These are phyloP conservation scores for Drosophila siamana DNA, from an alignment of 2,888 invertebrate species.

Conservation along the genomic window DNA sequence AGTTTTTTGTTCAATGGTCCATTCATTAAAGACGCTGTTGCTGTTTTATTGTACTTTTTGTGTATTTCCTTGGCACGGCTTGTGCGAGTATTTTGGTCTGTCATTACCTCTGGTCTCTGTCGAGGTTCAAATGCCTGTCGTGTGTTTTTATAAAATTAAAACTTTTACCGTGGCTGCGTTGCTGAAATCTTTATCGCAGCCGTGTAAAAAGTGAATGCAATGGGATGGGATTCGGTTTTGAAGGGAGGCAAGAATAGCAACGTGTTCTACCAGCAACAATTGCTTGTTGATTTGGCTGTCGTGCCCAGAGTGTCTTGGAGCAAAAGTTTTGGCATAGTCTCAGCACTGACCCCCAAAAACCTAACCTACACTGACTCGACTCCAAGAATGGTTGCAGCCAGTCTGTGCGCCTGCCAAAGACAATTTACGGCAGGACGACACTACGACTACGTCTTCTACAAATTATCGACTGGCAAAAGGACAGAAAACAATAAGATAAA, in stretches of 20 bases:
- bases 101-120: constrained; percentile 36
- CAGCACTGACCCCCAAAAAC: constrained; percentile 38
- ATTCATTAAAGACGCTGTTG: constrained; percentile 19
- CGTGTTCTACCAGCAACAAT: constrained; percentile 77
- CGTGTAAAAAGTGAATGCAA: not conserved
- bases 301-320: constrained; percentile 41
- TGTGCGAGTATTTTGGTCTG: constrained; percentile 10
- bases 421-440: constrained; percentile 70
- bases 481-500: not conserved
- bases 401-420: constrained; percentile 73
- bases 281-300: constrained; percentile 75
- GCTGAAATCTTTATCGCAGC: constrained; percentile 64
- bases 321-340: constrained; percentile 67
- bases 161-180: constrained; percentile 46
- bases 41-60: constrained; percentile 5
- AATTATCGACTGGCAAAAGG: constrained; percentile 73
- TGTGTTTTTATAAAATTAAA: constrained; percentile 78
- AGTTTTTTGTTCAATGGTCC: constrained; percentile 9
- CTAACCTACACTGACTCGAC: constrained; percentile 28
- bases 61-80: not conserved
- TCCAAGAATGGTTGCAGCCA: constrained; percentile 25
- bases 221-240: constrained; percentile 15
- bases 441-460: constrained; percentile 59
- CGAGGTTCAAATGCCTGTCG: constrained; percentile 54
- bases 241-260: constrained; percentile 17